phyloP scores from a whole-genome alignment of 1,140 invertebrate species.

The Zaprionus gabonicus region DNA sequence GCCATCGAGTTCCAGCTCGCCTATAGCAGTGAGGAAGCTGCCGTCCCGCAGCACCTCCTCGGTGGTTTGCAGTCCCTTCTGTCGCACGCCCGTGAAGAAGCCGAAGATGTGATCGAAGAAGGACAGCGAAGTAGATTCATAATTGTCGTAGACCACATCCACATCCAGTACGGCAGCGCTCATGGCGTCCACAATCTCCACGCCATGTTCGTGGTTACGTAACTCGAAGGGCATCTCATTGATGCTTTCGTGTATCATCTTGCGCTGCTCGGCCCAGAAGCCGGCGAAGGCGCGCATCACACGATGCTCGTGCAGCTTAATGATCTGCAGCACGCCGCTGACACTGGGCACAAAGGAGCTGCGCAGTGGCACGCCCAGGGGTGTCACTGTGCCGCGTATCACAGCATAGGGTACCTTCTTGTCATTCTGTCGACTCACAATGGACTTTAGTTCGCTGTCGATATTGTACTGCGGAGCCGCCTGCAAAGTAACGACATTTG shows the following conservation, averaged over 20 bases:
- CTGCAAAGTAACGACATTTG: constrained; percentile 81
- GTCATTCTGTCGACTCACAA: constrained; percentile 86
- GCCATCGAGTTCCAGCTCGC: constrained; percentile 87
- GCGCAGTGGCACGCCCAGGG: constrained; percentile 89
- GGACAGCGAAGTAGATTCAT: constrained; percentile 89
- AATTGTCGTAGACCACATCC: constrained; percentile 91
- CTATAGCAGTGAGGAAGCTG: constrained; percentile 90
- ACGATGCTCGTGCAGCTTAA: constrained; percentile 88
- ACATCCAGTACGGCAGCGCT: constrained; percentile 91
- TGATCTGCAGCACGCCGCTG: constrained; percentile 89
- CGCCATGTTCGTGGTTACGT: constrained; percentile 86
- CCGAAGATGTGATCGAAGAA: constrained; percentile 92
- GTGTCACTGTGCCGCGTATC: constrained; percentile 89
- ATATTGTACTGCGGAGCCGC: constrained; percentile 88
- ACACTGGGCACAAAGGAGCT: constrained; percentile 89
- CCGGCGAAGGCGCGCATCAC: constrained; percentile 90
- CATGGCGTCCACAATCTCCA: constrained; percentile 90
- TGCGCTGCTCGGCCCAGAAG: constrained; percentile 91
- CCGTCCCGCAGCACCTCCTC: constrained; percentile 92
- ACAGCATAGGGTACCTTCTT: constrained; percentile 89
- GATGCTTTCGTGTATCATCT: constrained; percentile 89
- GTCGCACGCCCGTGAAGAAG: constrained; percentile 90
- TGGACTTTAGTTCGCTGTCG: constrained; percentile 86
- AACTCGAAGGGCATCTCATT: constrained; percentile 91
- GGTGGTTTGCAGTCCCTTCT: constrained; percentile 91